Conservation (phyloP, 2,113 vertebrate species). For the Haliaeetus leucogaster region DNA sequence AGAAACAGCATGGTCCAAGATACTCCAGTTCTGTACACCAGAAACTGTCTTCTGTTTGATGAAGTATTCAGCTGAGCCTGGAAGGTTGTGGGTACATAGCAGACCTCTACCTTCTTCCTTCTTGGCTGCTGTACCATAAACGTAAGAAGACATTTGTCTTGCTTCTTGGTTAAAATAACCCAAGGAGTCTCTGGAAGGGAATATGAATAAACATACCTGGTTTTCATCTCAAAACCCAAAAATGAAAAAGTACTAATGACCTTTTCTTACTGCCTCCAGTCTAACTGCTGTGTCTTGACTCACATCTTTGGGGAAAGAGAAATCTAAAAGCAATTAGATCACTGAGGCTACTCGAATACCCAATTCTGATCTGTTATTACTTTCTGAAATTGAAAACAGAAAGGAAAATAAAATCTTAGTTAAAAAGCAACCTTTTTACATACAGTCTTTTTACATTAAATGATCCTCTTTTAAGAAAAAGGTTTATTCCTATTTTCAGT, state of each 20-base stretch:
- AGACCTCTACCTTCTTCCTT: neutral
- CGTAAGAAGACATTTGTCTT: neutral
- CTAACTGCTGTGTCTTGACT: neutral
- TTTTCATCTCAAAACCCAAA: neutral
- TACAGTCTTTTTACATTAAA: neutral
- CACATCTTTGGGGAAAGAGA: neutral
- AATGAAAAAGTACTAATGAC: neutral
- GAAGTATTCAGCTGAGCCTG: conserved; percentile 2
- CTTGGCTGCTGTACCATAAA: neutral
- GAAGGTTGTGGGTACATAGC: neutral
- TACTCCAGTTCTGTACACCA: neutral
- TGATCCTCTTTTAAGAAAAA: neutral
- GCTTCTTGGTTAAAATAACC: neutral
- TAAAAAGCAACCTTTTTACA: neutral
- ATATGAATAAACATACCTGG: neutral
- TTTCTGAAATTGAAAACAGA: neutral
- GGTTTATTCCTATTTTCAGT: neutral
- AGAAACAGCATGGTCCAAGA: neutral
- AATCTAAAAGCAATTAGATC: neutral
- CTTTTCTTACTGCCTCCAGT: neutral
- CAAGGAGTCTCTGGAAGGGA: neutral
- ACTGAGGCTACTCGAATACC: neutral
- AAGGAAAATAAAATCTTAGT: neutral
- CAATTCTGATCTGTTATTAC: neutral
- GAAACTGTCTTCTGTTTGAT: conserved; percentile 17